phyloP scores from a whole-genome alignment of 2,888 invertebrate species.

The Rotaria sp. region DNA sequence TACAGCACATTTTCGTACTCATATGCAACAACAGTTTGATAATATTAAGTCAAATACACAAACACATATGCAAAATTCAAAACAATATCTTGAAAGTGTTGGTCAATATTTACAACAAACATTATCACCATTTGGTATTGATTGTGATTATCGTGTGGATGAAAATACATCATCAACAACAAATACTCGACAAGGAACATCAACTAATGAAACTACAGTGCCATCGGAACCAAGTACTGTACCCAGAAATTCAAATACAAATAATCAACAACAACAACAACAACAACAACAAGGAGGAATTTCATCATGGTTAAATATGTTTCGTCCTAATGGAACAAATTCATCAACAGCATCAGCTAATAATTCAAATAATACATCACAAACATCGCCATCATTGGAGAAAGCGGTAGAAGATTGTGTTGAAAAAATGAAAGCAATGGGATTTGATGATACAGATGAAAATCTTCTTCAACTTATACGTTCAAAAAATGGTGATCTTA shows the following conservation, averaged over 20 bases:
- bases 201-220: neutral
- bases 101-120: conserved; percentile 18
- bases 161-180: neutral
- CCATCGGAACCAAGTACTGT: neutral
- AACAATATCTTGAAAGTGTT: conserved; percentile 4
- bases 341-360: too few species aligned
- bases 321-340: neutral
- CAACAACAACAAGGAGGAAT: neutral
- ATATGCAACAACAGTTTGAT: conserved; percentile 1
- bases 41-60: neutral
- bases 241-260: neutral
- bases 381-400: neutral
- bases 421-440: conserved; percentile 11
- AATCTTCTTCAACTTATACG: neutral
- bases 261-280: neutral
- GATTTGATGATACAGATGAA: neutral
- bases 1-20: neutral
- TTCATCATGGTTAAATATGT: neutral
- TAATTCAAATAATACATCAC: too few species aligned
- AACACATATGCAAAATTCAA: neutral
- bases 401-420: neutral
- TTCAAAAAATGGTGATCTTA: neutral
- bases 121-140: conserved; percentile 23
- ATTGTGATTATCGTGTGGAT: conserved; percentile 14
- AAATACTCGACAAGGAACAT: neutral